Evolutionary conservation across 2,797 vertebrate genomes (phyloP).

Genomic region (Falco peregrinus): DNA sequence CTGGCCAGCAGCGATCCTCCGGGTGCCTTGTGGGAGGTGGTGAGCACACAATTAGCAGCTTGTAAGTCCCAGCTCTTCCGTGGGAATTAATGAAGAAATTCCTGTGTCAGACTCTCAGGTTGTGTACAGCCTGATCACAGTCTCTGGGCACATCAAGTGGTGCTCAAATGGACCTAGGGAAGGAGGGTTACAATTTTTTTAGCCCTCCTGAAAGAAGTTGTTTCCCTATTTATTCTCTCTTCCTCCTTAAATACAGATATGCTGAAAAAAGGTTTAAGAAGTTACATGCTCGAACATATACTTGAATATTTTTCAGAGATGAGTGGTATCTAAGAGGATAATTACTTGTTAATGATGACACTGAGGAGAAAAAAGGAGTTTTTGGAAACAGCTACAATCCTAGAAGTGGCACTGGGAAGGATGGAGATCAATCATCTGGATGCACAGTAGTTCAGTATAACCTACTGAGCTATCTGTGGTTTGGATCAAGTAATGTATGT

Average conservation of each 20-base stretch:
- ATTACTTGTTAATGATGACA: not conserved
- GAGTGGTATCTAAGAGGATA: not conserved
- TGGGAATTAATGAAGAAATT: not conserved
- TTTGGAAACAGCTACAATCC: not conserved
- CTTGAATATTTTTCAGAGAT: not conserved
- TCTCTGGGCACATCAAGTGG: not conserved
- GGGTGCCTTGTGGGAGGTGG: not conserved
- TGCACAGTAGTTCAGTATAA: not conserved
- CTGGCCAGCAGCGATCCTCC: not conserved
- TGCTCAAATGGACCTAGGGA: not conserved
- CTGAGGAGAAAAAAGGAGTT: not conserved
- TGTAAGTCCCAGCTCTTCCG: not conserved
- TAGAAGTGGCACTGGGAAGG: not conserved
- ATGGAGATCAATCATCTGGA: not conserved
- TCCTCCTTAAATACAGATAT: not conserved
- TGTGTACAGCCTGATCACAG: not conserved
- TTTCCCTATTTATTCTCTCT: not conserved
- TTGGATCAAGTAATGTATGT: fast-evolving
- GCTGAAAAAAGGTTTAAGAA: not conserved
- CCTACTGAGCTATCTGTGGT: not conserved
- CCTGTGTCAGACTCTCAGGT: not conserved
- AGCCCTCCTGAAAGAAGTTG: not conserved
- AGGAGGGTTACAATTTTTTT: fast-evolving
- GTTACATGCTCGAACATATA: not conserved
- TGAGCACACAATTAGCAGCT: too few relatives aligned